Conservation (phyloP, 2,113 vertebrate genomes). For the Forbesichthys papilliferus region DNA sequence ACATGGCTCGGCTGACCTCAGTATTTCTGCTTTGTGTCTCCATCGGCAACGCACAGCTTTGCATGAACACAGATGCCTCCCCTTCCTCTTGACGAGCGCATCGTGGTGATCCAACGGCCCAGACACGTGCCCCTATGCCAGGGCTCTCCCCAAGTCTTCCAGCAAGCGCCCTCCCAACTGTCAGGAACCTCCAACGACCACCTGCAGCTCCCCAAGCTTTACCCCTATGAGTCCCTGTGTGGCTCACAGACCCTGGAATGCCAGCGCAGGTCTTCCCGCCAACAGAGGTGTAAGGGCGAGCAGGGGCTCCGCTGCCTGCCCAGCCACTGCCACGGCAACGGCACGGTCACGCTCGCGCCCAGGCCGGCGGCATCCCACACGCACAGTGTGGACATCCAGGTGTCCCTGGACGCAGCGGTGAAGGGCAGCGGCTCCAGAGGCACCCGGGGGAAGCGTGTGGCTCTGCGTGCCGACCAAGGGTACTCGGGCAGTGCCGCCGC, state of each 20-base stretch:
- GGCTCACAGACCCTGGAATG: slow-evolving; percentile 76
- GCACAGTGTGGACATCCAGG: slow-evolving; percentile 76
- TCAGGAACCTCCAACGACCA: slow-evolving; percentile 59
- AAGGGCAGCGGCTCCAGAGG: slow-evolving; percentile 54
- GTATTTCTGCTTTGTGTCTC: slow-evolving; percentile 41
- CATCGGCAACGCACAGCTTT: slow-evolving; percentile 58
- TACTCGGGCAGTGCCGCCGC: slow-evolving; percentile 27
- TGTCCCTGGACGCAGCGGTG: slow-evolving; percentile 72
- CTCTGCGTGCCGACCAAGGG: slow-evolving; percentile 65
- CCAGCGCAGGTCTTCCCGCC: slow-evolving; percentile 67
- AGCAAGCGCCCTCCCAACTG: slow-evolving; percentile 67
- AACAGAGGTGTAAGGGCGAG: slow-evolving; percentile 65
- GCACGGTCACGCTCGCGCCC: slow-evolving; percentile 73
- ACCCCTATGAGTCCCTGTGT: slow-evolving; percentile 59
- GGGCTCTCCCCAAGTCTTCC: slow-evolving; percentile 69
- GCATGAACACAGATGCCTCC: slow-evolving; percentile 84
- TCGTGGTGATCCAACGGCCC: slow-evolving; percentile 82
- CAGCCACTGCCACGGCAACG: slow-evolving; percentile 78
- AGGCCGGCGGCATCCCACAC: slow-evolving; percentile 73
- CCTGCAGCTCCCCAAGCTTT: slow-evolving; percentile 56
- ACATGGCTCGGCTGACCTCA: slow-evolving; percentile 25
- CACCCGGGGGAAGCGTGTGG: slow-evolving; percentile 59
- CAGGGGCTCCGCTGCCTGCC: slow-evolving; percentile 52
- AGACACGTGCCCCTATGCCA: slow-evolving; percentile 74
- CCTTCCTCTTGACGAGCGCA: slow-evolving; percentile 86